phyloP scores from a whole-genome alignment of 2,113 vertebrate species.

The Eptesicus fuscus region DNA sequence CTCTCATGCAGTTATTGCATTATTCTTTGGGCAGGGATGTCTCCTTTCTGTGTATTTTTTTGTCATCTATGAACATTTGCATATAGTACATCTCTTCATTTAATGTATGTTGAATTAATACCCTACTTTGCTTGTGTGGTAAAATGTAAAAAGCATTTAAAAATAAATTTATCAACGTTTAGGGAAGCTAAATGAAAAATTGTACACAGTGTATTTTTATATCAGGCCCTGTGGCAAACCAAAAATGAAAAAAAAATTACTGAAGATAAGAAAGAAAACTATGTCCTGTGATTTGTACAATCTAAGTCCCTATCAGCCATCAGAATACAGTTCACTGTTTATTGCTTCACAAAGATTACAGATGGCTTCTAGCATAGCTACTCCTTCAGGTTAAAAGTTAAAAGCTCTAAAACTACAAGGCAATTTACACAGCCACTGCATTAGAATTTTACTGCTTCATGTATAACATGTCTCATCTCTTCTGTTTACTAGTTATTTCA shows the following conservation, averaged over 20 bases:
- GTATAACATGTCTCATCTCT: not conserved
- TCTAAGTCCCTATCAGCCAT: not conserved
- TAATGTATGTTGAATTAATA: not conserved
- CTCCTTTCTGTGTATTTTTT: not conserved
- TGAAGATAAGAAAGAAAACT: constrained; percentile 39
- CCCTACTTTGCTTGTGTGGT: not conserved
- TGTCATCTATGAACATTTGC: not conserved
- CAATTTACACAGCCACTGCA: not conserved
- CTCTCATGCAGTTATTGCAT: not conserved
- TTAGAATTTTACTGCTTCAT: not conserved
- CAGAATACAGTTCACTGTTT: constrained; percentile 10
- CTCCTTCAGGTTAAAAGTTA: not conserved
- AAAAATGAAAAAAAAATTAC: not conserved
- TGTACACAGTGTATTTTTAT: not conserved
- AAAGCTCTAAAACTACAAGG: not conserved
- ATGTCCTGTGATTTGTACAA: not conserved
- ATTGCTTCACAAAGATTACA: constrained; percentile 32
- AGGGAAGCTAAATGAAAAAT: not conserved
- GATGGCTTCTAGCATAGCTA: not conserved
- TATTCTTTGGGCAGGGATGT: not conserved
- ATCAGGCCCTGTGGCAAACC: not conserved
- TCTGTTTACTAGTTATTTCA: not conserved
- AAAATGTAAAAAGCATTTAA: not conserved
- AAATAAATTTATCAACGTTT: constrained; percentile 2
- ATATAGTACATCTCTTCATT: not conserved